Conservation (phyloP, 1,140 invertebrate genomes). For the Megalopta genalis region DNA sequence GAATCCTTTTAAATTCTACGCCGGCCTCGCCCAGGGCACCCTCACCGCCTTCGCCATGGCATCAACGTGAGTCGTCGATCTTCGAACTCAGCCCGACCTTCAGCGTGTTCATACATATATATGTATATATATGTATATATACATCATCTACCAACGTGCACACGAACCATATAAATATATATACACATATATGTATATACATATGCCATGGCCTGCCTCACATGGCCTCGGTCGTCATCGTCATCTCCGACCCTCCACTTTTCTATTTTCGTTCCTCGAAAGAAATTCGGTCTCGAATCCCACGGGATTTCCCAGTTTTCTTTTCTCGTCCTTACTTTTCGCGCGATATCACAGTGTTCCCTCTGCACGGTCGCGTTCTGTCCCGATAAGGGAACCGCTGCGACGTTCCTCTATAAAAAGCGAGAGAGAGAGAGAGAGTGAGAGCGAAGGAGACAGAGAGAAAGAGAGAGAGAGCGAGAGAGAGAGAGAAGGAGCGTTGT, state of each 20-base stretch:
- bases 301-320: too few species aligned
- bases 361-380: too few species aligned
- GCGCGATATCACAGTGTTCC: too few species aligned
- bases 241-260: slow-evolving; percentile 31
- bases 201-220: slow-evolving; percentile 70
- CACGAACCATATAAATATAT: slow-evolving; percentile 21
- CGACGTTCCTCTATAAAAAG: too few species aligned
- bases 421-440: too few species aligned
- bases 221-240: slow-evolving; percentile 74
- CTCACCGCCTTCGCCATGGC: slow-evolving; percentile 95
- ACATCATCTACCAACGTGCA: too few species aligned
- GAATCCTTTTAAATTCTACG: slow-evolving; percentile 94
- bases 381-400: too few species aligned
- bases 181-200: slow-evolving; percentile 11
- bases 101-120: slow-evolving; percentile 64
- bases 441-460: too few species aligned
- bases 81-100: slow-evolving; percentile 73
- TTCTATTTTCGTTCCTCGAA: slow-evolving; percentile 8
- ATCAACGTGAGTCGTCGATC: slow-evolving; percentile 88
- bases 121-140: slow-evolving; percentile 40
- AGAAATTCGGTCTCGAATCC: too few species aligned
- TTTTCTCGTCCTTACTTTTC: too few species aligned
- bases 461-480: too few species aligned
- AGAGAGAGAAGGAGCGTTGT: too few species aligned
- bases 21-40: slow-evolving; percentile 90